Percentiles rank a stretch among this genome's conserved stretches.
Evolutionary conservation across 2,113 vertebrate genomes (phyloP).

Genomic region (Pelodiscus sinensis): DNA sequence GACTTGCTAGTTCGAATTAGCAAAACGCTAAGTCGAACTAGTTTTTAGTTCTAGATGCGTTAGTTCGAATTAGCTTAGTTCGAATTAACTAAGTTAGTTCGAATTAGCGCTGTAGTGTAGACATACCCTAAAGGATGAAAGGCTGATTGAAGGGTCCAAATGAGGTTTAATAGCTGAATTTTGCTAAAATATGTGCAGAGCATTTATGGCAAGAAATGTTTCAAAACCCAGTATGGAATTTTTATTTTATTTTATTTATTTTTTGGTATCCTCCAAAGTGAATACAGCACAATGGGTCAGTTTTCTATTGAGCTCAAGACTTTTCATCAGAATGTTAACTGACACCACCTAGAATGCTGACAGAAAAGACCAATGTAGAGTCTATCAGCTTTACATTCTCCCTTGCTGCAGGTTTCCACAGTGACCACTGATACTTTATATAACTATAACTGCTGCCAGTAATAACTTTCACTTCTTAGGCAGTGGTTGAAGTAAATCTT

Average conservation of each 20-base stretch:
- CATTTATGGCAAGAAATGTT: neutral
- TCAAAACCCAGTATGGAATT: neutral
- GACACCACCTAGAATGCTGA: conserved; percentile 8
- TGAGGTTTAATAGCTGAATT: neutral
- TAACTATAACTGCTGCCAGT: conserved; percentile 3
- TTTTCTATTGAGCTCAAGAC: neutral
- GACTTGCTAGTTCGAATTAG: no score
- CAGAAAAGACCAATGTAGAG: neutral
- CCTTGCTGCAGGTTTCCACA: conserved; percentile 1
- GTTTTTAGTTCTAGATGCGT: no score
- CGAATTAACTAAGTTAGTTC: no score
- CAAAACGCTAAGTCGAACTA: no score
- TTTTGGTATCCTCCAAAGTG: neutral
- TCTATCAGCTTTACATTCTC: neutral
- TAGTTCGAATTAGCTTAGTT: no score
- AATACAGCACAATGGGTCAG: conserved; percentile 3
- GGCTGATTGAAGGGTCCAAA: neutral
- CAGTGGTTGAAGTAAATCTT: neutral
- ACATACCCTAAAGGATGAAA: neutral
- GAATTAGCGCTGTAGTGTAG: no score
- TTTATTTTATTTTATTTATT: neutral
- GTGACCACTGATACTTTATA: neutral
- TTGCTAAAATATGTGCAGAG: neutral
- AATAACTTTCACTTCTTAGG: neutral
- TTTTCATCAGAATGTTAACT: conserved; percentile 15